These are phyloP conservation scores for Sphyrna mokarran DNA, from an alignment of 2,113 vertebrate species.

Conservation along the genomic window DNA sequence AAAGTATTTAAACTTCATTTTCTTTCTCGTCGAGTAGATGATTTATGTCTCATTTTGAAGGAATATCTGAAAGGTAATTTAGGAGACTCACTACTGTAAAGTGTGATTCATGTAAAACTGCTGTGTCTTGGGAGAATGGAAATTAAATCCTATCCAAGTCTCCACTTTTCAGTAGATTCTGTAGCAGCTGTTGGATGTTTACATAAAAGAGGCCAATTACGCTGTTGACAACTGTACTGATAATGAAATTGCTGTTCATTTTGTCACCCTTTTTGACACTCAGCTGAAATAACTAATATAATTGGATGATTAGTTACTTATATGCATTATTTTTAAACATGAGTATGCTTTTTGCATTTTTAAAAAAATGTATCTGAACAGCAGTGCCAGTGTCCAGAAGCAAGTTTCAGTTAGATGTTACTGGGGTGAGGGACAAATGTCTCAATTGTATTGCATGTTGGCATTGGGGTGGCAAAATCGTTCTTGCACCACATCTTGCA, in stretches of 20 bases:
- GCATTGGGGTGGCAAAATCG: neutral
- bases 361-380: neutral
- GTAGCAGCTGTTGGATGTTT: constrained; percentile 1
- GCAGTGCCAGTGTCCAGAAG: neutral
- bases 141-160: neutral
- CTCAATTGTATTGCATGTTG: neutral
- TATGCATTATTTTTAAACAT: neutral
- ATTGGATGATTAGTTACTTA: constrained; percentile 10
- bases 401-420: neutral
- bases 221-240: neutral
- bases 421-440: neutral
- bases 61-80: neutral
- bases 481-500: neutral
- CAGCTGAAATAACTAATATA: neutral
- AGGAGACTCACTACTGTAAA: neutral
- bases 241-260: neutral
- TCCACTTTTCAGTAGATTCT: neutral
- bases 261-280: neutral
- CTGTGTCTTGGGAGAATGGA: neutral
- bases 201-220: constrained; percentile 14
- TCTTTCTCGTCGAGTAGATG: neutral
- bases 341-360: neutral
- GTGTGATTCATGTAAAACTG: neutral
- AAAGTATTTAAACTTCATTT: neutral
- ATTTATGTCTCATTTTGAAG: neutral